Evolutionary conservation across 2,888 invertebrate genomes (phyloP).

Genomic region (Limulus polyphemus): DNA sequence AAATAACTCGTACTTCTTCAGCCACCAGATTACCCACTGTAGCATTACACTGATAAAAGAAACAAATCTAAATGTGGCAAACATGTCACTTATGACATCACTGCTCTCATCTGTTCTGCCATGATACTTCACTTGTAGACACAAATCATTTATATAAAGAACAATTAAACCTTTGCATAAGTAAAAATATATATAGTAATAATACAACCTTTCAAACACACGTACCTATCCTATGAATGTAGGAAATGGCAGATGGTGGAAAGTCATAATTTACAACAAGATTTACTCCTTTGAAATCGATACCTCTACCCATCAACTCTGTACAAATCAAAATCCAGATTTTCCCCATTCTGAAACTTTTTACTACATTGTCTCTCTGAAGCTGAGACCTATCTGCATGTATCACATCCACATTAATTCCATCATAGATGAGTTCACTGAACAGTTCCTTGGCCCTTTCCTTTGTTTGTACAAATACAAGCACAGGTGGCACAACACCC

Average conservation of each 20-base stretch:
- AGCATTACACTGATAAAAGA: too few relatives aligned
- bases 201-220: background rate
- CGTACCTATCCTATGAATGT: conserved; percentile 68
- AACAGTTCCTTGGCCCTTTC: conserved; percentile 87
- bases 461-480: conserved; percentile 78
- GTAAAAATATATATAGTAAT: too few relatives aligned
- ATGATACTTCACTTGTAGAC: too few relatives aligned
- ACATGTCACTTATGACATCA: too few relatives aligned
- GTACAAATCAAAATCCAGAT: conserved; percentile 95
- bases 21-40: too few relatives aligned
- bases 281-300: conserved; percentile 93
- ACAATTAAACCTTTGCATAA: too few relatives aligned
- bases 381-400: conserved; percentile 80
- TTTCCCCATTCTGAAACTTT: conserved; percentile 76
- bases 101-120: too few relatives aligned
- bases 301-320: conserved; percentile 89
- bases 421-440: conserved; percentile 77
- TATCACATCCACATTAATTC: conserved; percentile 83
- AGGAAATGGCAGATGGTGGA: conserved; percentile 75
- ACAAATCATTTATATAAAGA: too few relatives aligned
- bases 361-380: conserved; percentile 83
- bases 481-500: conserved; percentile 77
- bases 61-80: too few relatives aligned
- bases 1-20: too few relatives aligned
- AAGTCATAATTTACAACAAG: conserved; percentile 96